Evolutionary conservation across 2,113 vertebrate genomes (phyloP), one percentile per base, ranked within the genome.

Genomic region (Phoenicopterus ruber): DNA sequence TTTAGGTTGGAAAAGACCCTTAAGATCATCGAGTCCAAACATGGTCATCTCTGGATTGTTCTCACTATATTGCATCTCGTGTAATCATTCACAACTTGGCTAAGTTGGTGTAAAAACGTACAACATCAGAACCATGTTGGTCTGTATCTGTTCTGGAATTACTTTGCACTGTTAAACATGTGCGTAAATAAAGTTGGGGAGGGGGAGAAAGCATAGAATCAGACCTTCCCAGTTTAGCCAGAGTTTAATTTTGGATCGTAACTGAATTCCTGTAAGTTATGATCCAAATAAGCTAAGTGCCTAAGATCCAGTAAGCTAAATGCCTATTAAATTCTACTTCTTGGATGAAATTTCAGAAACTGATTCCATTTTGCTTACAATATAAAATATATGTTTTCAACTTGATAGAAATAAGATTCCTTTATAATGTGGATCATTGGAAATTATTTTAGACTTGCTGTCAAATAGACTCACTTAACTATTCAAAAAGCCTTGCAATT

Each of bases 401-500:
- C 65, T 38, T 42, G 46, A 86, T 61, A 82, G 65, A 96, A 96
- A 94, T 13, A 29, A 13, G 28, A 21, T 31, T 74, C 11, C 38
- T 63, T 74, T 76, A 46, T 49, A 57, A 82, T 83, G 74, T 34
- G 40, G n/a, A 73, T 57, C 95, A 72, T 20, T 84, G 10, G 42
- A 63, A 95, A 77, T 55, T 74, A 65, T 85, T 93, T 93, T 74
- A 81, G 46, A 80, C 40, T 95, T 77, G 4, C 88, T 93, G 81
- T 91, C 91, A 93, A 88, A 86, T 17, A 91, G 59, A 11, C 80
- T 80, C 59, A 83, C 54, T 92, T 83, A 88, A 54, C 36, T 80
- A 88, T 71, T 78, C 79, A 87, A 91, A 96, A 81, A 82, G 82
- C 62, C 65, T 90, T 92, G 32, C 54, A 71, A 80, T 87, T 96